These are phyloP conservation scores for Drosophila cardini DNA, from an alignment of 1,140 invertebrate species.

Conservation along the genomic window DNA sequence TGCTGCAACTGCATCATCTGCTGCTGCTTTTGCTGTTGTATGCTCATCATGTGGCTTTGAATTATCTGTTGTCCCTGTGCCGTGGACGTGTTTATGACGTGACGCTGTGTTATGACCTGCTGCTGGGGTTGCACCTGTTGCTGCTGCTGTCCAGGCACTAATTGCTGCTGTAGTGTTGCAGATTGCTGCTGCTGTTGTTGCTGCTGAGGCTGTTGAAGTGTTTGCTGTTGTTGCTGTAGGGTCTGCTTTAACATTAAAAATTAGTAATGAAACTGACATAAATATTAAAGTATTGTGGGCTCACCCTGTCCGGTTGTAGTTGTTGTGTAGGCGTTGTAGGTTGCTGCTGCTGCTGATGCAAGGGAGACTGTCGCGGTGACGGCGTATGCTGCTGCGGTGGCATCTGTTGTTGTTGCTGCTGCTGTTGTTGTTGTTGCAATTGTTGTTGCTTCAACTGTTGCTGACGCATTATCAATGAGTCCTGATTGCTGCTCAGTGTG, in stretches of 20 bases:
- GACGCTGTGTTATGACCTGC: conserved; percentile 78
- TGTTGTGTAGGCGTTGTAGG: conserved; percentile 43
- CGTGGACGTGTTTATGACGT: conserved; percentile 82
- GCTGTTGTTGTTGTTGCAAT: conserved; percentile 57
- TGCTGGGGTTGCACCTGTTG: conserved; percentile 67
- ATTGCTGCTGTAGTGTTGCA: conserved; percentile 51
- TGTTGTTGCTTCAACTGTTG: conserved; percentile 82
- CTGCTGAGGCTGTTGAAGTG: conserved; percentile 45
- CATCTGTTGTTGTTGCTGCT: conserved; percentile 55
- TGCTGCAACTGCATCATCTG: conserved; percentile 66
- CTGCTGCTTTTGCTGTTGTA: conserved; percentile 77
- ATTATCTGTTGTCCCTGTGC: conserved; percentile 83
- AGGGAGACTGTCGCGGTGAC: conserved; percentile 41
- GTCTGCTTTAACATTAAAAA: conserved; percentile 15
- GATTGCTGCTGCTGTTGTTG: conserved; percentile 49
- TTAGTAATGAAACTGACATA: background rate
- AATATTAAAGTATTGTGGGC: background rate
- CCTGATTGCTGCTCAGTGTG: conserved; percentile 76
- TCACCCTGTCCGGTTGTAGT: conserved; percentile 23
- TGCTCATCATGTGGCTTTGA: conserved; percentile 80
- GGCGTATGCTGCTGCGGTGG: conserved; percentile 53
- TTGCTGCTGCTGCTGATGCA: conserved; percentile 53
- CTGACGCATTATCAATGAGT: conserved; percentile 78
- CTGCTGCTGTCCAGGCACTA: conserved; percentile 51
- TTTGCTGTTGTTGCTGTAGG: conserved; percentile 37